Evolutionary conservation across 1,140 invertebrate species (phyloP), one percentile per base, ranked within the genome.

Genomic region (Caenorhabditis brenneri): DNA sequence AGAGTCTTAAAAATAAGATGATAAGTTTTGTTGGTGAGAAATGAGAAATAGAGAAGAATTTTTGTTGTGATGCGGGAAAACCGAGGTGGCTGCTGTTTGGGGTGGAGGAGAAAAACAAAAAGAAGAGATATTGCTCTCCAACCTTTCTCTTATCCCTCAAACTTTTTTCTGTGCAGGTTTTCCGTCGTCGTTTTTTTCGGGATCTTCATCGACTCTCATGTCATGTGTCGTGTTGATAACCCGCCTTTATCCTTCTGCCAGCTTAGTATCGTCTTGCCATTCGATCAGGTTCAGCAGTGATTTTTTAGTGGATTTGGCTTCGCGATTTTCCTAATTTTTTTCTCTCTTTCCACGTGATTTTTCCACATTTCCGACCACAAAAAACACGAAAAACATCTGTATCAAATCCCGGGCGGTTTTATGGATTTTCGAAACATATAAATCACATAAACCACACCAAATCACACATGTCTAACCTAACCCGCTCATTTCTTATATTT

Each of bases 221-320:
- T 80, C 49, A 80, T 49, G 49, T 80, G 78, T 51, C 78, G 78
- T 51, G 78, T 55, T 74, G 65, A 74, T 74, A 74, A 74, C 65
- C 65, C 65, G 65, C 65, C 65, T 65, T 29, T 65, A 58, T 58
- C 9, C 55, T 36, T 31, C 65, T 74, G 65, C 65, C 65, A 74
- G 65, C 65, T 74, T 24, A 74, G 65, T 46, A 74, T 74, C 65
- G 15, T 74, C n/a, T 74, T 74, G 65, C 65, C 36, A 74, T 42
- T 27, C 65, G 65, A 39, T 55, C 53, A 9, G 29, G 29, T 36
- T 65, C 58, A 65, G 6, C 42, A n/a, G 24, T 5, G 1, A 16
- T 9, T 15, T 74, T 74, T 39, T 65, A 2, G 10, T 65, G 15
- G n/a, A n/a, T n/a, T n/a, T n/a, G n/a, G n/a, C n/a, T n/a, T n/a